Base-by-base conservation (phyloP, 2,888 invertebrate genomes). In the Dicyrtoma fusca region DNA sequence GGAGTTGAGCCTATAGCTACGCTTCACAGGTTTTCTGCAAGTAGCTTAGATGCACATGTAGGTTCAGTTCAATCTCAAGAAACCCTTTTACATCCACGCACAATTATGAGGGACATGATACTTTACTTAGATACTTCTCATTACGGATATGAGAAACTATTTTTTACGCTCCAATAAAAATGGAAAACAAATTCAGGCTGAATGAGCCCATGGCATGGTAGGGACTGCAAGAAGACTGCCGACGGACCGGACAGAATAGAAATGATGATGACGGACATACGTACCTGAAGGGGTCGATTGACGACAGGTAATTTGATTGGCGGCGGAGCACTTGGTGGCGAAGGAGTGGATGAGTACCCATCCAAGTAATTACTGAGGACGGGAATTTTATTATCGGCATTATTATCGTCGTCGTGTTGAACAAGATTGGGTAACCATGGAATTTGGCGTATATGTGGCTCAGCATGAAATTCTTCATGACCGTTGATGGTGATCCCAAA, bases 231-330 rank as follows among this genome's bases (percentile, higher is more conserved):
- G 49, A n/a, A 49, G 49, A n/a, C 17, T 49, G 11, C 34, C 8
- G 10, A 8, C 0, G 21, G 19, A 21, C 8, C 8, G 25, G 25
- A 55, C 23, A 25, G 21, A 55, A 1, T 1, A 55, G n/a, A 4
- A 51, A 51, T 10, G n/a, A 51, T 10, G n/a, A 51, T 51, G 21
- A 51, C n/a, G 17, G 4, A 1, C n/a, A n/a, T n/a, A 59, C 34
- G 1, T 61, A 77, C 75, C 76, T 77, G 77, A 13, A 77, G 49
- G 47, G 77, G 75, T 57, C 75, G 72, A 53, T 76, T 77, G 63
- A 77, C 74, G 25, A 77, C 69, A 34, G 76, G 77, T 14, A 77
- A 66, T 63, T 61, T 45, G 53, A 69, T 64, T 10, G 76, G 76
- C n/a, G 64, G 59, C 42, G 65, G 65, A 21, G 17, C 47, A 13